Conservation (phyloP, 1,140 invertebrate genomes). For the Nomia melanderi region DNA sequence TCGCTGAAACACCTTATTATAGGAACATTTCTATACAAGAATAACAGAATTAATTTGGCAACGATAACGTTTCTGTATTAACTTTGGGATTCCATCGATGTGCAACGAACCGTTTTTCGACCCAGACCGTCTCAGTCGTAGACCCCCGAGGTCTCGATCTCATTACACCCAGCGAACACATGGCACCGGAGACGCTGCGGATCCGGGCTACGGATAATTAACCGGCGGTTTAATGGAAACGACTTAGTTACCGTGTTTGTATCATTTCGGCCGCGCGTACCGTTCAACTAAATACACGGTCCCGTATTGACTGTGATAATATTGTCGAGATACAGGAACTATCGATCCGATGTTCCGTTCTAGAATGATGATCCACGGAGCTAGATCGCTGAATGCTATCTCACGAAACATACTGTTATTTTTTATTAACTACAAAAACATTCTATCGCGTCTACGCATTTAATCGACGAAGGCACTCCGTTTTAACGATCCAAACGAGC, state of each 20-base stretch:
- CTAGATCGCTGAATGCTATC: neutral
- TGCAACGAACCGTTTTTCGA: neutral
- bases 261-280: neutral
- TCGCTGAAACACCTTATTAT: too few species aligned
- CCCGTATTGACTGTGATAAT: slow-evolving; percentile 12
- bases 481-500: too few species aligned
- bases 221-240: slow-evolving; percentile 18
- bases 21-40: too few species aligned
- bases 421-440: neutral
- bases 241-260: slow-evolving; percentile 31
- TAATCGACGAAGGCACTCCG: too few species aligned
- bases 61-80: too few species aligned
- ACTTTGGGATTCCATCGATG: too few species aligned
- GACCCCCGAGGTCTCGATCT: neutral
- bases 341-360: neutral
- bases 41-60: too few species aligned
- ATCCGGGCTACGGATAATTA: slow-evolving; percentile 17
- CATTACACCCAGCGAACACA: neutral
- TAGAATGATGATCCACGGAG: neutral
- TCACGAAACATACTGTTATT: neutral
- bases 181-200: neutral
- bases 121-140: neutral
- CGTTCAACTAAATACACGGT: neutral
- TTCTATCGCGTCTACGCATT: neutral
- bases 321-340: neutral